These are phyloP conservation scores for Paramuricea clavata DNA, from an alignment of 92 coral and sea anemone species.

Conservation along the genomic window DNA sequence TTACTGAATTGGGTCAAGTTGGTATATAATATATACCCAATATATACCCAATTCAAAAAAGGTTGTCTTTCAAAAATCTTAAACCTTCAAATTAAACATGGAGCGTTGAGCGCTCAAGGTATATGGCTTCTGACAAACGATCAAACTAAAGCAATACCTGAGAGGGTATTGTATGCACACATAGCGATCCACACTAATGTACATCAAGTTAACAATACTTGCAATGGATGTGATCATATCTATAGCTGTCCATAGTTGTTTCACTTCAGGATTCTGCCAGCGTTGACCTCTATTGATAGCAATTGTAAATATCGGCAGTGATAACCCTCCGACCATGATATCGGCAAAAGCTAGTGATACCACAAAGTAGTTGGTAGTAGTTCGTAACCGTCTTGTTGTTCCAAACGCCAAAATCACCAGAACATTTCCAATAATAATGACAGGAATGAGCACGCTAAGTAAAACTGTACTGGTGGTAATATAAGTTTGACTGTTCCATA, in stretches of 20 bases:
- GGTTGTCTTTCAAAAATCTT: no score
- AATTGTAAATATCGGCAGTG: slow-evolving; percentile 40
- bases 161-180: slow-evolving; percentile 39
- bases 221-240: slow-evolving; percentile 43
- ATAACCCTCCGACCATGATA: slow-evolving; percentile 26
- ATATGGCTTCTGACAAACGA: no score
- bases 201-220: slow-evolving; percentile 34
- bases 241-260: slow-evolving; percentile 13
- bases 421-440: slow-evolving; percentile 23
- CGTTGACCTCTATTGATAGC: not conserved
- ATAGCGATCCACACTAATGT: slow-evolving; percentile 44
- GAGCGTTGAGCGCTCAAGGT: no score
- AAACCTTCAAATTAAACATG: no score
- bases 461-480: slow-evolving; percentile 6
- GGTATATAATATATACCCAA: no score
- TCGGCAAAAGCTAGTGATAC: slow-evolving; percentile 39
- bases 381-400: slow-evolving; percentile 30
- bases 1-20: no score
- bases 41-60: no score
- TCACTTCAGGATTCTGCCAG: slow-evolving; percentile 21
- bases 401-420: slow-evolving; percentile 40
- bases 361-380: slow-evolving; percentile 45
- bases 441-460: slow-evolving; percentile 30
- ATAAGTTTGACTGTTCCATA: not conserved
- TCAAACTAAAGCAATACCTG: no score